Percentiles rank a stretch among this genome's conserved stretches.
These are phyloP conservation scores for Andrena fulva DNA, from an alignment of 2,888 invertebrate species.

Conservation along the genomic window DNA sequence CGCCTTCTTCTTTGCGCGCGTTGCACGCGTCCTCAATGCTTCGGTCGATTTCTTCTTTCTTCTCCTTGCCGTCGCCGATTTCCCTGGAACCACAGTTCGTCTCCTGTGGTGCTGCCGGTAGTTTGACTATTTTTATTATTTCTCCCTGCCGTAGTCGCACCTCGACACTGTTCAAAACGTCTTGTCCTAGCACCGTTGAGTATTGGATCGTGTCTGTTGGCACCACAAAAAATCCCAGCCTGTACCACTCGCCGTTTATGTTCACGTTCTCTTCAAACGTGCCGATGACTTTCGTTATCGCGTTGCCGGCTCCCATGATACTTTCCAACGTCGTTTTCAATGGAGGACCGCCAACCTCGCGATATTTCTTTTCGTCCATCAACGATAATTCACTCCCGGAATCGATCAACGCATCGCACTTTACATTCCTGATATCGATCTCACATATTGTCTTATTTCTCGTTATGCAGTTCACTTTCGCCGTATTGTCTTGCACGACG, in stretches of 20 bases:
- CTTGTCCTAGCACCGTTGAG: slow-evolving; percentile 4
- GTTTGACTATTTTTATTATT: neutral
- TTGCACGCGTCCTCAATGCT: no score
- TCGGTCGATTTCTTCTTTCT: neutral
- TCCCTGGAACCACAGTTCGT: neutral
- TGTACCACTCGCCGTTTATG: neutral
- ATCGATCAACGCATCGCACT: no score
- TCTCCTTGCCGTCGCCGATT: neutral
- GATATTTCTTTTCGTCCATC: no score
- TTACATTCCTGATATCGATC: no score
- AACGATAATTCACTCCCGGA: no score
- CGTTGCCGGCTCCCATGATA: no score
- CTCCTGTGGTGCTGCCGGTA: neutral
- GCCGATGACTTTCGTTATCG: no score
- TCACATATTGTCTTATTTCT: neutral
- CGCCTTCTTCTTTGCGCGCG: no score
- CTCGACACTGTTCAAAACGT: slow-evolving; percentile 1
- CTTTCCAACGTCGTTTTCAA: no score
- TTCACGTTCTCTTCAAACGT: neutral
- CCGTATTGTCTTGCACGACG: neutral
- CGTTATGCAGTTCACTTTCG: slow-evolving; percentile 3
- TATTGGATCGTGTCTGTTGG: neutral
- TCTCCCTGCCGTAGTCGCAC: slow-evolving; percentile 2
- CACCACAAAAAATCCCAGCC: slow-evolving; percentile 23
- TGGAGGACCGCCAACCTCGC: no score